Conservation (phyloP, 2,113 vertebrate species). For the Petrocephalus zakoni region DNA sequence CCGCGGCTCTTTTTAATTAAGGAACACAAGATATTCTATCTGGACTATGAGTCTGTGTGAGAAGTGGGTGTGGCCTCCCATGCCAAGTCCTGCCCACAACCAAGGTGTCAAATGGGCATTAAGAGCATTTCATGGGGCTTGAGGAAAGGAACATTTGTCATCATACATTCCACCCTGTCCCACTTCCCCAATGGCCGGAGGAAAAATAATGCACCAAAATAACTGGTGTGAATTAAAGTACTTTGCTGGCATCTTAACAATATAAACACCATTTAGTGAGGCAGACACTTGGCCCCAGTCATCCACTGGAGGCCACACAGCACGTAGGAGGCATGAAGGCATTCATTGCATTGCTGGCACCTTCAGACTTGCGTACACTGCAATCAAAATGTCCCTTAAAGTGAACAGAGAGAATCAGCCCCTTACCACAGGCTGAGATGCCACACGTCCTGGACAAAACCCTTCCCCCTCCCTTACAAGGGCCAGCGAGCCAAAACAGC, state of each 20-base stretch:
- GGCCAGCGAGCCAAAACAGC: not conserved
- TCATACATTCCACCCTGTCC: not conserved
- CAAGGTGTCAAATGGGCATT: not conserved
- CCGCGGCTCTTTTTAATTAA: slow-evolving; percentile 46
- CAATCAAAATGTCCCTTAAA: not conserved
- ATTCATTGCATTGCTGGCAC: not conserved
- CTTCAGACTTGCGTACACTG: not conserved
- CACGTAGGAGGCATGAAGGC: not conserved
- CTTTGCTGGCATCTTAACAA: not conserved
- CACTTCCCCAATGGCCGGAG: not conserved
- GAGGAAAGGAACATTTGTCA: not conserved
- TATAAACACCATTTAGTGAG: not conserved
- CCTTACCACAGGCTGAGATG: not conserved
- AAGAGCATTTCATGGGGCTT: not conserved
- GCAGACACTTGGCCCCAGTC: not conserved
- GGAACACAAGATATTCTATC: slow-evolving; percentile 33
- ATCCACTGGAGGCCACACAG: not conserved
- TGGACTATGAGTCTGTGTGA: slow-evolving; percentile 18
- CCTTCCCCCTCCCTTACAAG: not conserved
- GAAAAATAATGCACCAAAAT: slow-evolving; percentile 16
- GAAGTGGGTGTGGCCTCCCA: not conserved
- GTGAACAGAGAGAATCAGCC: not conserved
- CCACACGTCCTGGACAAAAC: not conserved
- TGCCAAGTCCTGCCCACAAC: not conserved
- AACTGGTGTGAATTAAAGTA: not conserved